Evolutionary conservation across 2,113 vertebrate genomes (phyloP), one percentile per base, ranked within the genome.

Genomic region (Picathartes gymnocephalus): DNA sequence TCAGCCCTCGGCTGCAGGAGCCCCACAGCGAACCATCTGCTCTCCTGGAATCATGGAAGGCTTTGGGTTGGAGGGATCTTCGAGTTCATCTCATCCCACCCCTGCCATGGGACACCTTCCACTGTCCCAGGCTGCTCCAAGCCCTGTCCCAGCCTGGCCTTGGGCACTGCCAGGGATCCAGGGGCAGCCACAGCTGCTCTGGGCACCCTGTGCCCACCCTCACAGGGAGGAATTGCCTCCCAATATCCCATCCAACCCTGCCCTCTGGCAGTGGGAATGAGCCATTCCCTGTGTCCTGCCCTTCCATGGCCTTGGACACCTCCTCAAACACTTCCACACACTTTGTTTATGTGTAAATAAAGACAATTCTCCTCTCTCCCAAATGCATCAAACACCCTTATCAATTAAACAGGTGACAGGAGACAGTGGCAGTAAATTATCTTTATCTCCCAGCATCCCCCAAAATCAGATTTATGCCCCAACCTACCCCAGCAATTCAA

Each of bases 241-340:
- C 76, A 48, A 2, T 1, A 23, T 65, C 50, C 20, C 66, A 57
- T 0, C 66, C 0, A 10, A 0, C 25, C 66, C 57, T 35, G 7
- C 6, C 48, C 42, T 37, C 14, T 56, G 25, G 39, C 53, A 74
- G 5, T 15, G 39, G 33, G 45, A 48, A 39, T 39, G 39, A 39
- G 23, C 45, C 47, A 47, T 68, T 68, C 45, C n/a, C 60, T 39
- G 8, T 15, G 28, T 45, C n/a, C 70, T 74, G 61, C 14, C 39
- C 25, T 50, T 81, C 45, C 3, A 5, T 17, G 33, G 45, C 69
- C 39, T 60, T 73, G 51, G 30, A 30, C 51, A 58, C 33, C 58
- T 44, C 68, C 74, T 24, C 42, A 31, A 56, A 56, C 76, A 57
- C 12, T 42, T 71, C 5, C 45, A 7, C 45, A 74, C 53, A 40